Evolutionary conservation across 1,140 invertebrate genomes (phyloP).

Genomic region (Tetramorium parvispinum): DNA sequence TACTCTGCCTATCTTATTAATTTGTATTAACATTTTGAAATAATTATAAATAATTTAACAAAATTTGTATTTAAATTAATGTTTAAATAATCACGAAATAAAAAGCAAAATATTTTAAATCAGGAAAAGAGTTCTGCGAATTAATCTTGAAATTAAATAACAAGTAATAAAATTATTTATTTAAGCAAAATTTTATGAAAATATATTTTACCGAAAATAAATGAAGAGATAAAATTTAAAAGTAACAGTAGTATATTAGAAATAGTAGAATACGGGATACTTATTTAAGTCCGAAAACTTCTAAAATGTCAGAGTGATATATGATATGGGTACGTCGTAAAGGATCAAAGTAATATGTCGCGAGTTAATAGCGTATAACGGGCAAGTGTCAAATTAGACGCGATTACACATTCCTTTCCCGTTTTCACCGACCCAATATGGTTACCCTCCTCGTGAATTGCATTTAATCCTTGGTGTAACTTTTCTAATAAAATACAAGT

Average conservation of each 20-base stretch:
- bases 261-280: not conserved
- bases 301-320: conserved; percentile 22
- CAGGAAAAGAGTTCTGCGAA: not conserved
- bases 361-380: conserved; percentile 53
- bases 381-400: conserved; percentile 54
- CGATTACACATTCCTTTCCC: conserved; percentile 59
- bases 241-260: not conserved
- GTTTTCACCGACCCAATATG: conserved; percentile 52
- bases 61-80: not conserved
- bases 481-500: conserved; percentile 67
- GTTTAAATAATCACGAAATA: not conserved
- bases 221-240: not conserved
- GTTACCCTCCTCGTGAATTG: conserved; percentile 52
- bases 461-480: conserved; percentile 52
- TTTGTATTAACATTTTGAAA: not conserved
- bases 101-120: not conserved
- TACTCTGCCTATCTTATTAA: not conserved
- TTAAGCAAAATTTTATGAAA: not conserved
- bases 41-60: not conserved
- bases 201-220: not conserved
- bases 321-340: conserved; percentile 17
- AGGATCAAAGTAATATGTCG: conserved; percentile 55
- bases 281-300: not conserved
- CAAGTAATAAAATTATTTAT: not conserved
- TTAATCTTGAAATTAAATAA: not conserved